Evolutionary conservation across 2,888 invertebrate genomes (phyloP).

Genomic region (Incurvaria masculella): DNA sequence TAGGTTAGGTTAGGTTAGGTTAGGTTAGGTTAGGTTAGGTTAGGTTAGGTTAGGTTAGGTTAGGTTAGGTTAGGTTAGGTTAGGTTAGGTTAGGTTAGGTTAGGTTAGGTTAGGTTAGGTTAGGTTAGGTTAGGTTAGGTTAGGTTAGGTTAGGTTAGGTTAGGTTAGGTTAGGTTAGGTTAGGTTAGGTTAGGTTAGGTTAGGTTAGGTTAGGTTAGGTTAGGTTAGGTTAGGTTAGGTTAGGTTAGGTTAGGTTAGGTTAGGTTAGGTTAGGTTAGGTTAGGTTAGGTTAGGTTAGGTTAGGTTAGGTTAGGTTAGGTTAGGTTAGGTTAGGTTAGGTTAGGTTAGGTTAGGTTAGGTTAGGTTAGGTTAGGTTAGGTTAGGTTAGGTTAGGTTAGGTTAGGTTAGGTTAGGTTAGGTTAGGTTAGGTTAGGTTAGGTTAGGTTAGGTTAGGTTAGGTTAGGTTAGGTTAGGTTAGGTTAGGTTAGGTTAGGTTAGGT

Average conservation of each 20-base stretch:
- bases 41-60: neutral
- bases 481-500: no score
- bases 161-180: constrained; percentile 19
- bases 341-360: neutral
- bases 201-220: constrained; percentile 18
- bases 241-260: neutral
- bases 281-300: neutral
- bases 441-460: no score
- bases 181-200: constrained; percentile 19
- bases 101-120: constrained; percentile 7
- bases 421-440: neutral
- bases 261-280: neutral
- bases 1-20: neutral
- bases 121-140: constrained; percentile 14
- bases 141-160: constrained; percentile 17
- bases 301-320: neutral
- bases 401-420: neutral
- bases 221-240: constrained; percentile 15
- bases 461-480: no score
- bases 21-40: neutral
- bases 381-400: neutral
- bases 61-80: neutral
- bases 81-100: neutral
- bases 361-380: neutral
- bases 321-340: neutral